Evolutionary conservation across 35 echinoderm and acorn worm species (phyloP).

Genomic region (Apostichopus californicus): DNA sequence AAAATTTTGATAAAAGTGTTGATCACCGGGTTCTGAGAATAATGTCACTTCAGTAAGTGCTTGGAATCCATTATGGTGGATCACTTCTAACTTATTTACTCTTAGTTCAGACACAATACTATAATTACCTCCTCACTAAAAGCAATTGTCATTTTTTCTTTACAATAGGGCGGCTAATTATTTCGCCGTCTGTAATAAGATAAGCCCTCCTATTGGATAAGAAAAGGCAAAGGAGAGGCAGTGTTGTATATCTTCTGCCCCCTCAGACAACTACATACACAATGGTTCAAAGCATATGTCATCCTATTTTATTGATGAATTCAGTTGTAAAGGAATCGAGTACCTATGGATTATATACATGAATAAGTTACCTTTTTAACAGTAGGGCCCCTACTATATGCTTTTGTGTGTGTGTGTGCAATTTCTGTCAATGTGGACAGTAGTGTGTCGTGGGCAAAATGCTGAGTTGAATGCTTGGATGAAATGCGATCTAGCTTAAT

Average conservation of each 20-base stretch:
- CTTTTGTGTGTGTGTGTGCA: not conserved
- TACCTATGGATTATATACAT: too few species aligned
- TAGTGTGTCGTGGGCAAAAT: too few species aligned
- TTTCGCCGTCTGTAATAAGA: too few species aligned
- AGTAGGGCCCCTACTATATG: not conserved
- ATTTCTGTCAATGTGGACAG: too few species aligned
- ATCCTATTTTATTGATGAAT: too few species aligned
- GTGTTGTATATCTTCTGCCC: too few species aligned
- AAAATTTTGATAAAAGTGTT: too few species aligned
- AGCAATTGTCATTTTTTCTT: not conserved
- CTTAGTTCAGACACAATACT: not conserved
- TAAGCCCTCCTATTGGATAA: not conserved
- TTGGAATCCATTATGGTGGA: not conserved
- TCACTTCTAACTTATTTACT: not conserved
- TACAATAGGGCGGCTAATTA: not conserved
- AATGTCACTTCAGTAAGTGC: not conserved
- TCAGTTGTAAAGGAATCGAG: too few species aligned
- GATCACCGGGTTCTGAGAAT: not conserved
- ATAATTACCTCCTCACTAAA: slow-evolving; percentile 30
- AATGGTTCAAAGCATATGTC: too few species aligned
- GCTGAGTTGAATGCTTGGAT: too few species aligned
- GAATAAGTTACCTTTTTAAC: too few species aligned
- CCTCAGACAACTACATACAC: not conserved
- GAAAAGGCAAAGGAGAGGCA: not conserved
- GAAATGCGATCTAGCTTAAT: too few species aligned